Conservation (phyloP, 2,888 invertebrate species). For the Venusia cambrica region DNA sequence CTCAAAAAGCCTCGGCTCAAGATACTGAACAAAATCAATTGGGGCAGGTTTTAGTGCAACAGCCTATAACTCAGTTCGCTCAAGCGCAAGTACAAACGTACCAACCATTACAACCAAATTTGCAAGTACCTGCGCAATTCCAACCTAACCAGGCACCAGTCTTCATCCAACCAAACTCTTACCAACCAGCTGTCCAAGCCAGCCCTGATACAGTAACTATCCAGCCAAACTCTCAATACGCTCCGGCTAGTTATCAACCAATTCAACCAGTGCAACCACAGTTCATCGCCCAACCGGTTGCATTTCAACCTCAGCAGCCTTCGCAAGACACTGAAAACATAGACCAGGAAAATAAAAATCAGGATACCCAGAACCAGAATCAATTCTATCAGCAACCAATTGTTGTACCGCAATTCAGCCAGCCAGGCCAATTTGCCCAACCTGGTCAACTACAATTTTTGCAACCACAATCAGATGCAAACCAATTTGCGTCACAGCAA, state of each 20-base stretch:
- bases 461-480: conserved; percentile 14
- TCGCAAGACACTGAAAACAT: no score
- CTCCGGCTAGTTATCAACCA: conserved; percentile 31
- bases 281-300: conserved; percentile 44
- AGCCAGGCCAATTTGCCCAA: conserved; percentile 18
- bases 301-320: conserved; percentile 26
- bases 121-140: conserved; percentile 30
- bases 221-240: conserved; percentile 34
- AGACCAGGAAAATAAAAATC: conserved; percentile 4
- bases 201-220: conserved; percentile 24
- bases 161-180: conserved; percentile 28
- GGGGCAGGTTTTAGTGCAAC: conserved; percentile 33
- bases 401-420: conserved; percentile 26
- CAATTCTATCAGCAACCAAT: conserved; percentile 31
- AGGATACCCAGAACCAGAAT: conserved; percentile 20
- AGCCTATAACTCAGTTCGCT: conserved; percentile 31
- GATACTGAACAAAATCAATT: no score
- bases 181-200: no score
- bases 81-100: conserved; percentile 30
- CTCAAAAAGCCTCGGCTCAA: conserved; percentile 1
- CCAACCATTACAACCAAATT: conserved; percentile 30
- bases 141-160: conserved; percentile 32
- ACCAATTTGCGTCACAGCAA: conserved; percentile 21
- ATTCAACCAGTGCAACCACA: conserved; percentile 29
- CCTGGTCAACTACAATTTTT: conserved; percentile 15